These are phyloP conservation scores for Ganaspis brasiliensis DNA, from an alignment of 2,888 invertebrate genomes.

Conservation along the genomic window DNA sequence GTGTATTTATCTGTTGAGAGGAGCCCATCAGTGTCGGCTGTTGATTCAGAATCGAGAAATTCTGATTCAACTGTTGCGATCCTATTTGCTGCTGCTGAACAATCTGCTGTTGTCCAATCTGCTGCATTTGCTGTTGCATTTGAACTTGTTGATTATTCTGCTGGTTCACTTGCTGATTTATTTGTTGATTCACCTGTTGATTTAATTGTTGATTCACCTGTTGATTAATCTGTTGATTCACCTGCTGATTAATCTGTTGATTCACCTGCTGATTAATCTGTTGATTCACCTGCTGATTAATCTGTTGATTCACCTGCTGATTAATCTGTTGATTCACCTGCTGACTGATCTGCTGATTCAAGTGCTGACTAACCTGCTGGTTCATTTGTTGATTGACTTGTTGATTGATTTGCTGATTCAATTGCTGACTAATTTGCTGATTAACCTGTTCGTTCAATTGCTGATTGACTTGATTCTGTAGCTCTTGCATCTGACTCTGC, in stretches of 20 bases:
- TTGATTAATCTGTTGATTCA: conserved; percentile 80
- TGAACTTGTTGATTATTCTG: conserved; percentile 81
- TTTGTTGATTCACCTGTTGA: conserved; percentile 67
- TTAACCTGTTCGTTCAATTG: conserved; percentile 74
- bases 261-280: conserved; percentile 70
- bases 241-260: conserved; percentile 81
- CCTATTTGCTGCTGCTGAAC: conserved; percentile 67
- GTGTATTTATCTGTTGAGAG: conserved; percentile 73
- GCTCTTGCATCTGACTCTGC: conserved; percentile 68
- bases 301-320: conserved; percentile 73
- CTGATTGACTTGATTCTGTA: conserved; percentile 78
- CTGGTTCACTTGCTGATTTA: conserved; percentile 55
- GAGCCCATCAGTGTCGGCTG: conserved; percentile 64
- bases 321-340: conserved; percentile 81
- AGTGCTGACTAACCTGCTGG: conserved; percentile 76
- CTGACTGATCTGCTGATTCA: conserved; percentile 81
- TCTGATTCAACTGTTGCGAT: conserved; percentile 81
- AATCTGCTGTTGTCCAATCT: conserved; percentile 57
- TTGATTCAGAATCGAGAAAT: conserved; percentile 67
- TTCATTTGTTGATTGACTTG: conserved; percentile 82
- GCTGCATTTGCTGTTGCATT: conserved; percentile 77
- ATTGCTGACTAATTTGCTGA: conserved; percentile 71
- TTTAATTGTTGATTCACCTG: conserved; percentile 68
- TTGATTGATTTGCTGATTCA: conserved; percentile 56
- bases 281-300: conserved; percentile 83